A percentile compares a stretch with the other conserved stretches of the same genome.
phyloP scores from a whole-genome alignment of 2,113 vertebrate genomes.

The Pseudonaja textilis region DNA sequence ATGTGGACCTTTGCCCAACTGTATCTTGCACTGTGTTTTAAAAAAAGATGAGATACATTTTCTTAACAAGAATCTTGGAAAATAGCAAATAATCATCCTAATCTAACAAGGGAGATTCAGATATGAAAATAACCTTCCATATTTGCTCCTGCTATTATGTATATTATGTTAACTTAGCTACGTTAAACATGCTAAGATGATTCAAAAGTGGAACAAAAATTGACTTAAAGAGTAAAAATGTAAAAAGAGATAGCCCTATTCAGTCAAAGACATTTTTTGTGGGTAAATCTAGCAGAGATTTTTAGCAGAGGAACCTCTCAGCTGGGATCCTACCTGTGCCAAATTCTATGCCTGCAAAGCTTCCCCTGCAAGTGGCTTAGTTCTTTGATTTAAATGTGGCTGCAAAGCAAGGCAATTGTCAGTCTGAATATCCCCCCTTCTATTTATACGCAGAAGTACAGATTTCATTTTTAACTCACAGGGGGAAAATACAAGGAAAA shows the following conservation, averaged over 20 bases:
- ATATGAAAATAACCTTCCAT: background rate
- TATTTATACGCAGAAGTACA: background rate
- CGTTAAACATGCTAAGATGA: background rate
- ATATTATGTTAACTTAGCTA: background rate
- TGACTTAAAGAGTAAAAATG: background rate
- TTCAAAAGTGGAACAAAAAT: background rate
- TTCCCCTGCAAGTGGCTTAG: background rate
- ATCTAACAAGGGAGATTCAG: background rate
- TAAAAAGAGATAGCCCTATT: background rate
- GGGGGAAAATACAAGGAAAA: background rate
- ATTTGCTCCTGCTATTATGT: background rate
- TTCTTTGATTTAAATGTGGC: background rate
- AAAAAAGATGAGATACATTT: background rate
- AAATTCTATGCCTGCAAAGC: background rate
- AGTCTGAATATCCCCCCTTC: background rate
- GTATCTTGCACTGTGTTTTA: background rate
- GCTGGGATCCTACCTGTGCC: background rate
- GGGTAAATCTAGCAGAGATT: background rate
- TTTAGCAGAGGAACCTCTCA: background rate
- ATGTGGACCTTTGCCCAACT: background rate
- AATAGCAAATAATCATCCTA: background rate
- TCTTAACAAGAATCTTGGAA: background rate
- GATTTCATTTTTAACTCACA: background rate
- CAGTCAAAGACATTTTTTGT: background rate
- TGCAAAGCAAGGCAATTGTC: background rate